Percentiles rank a stretch among this genome's conserved stretches.
phyloP scores from a whole-genome alignment of 1,140 invertebrate genomes.

The Saxidomus purpurata region DNA sequence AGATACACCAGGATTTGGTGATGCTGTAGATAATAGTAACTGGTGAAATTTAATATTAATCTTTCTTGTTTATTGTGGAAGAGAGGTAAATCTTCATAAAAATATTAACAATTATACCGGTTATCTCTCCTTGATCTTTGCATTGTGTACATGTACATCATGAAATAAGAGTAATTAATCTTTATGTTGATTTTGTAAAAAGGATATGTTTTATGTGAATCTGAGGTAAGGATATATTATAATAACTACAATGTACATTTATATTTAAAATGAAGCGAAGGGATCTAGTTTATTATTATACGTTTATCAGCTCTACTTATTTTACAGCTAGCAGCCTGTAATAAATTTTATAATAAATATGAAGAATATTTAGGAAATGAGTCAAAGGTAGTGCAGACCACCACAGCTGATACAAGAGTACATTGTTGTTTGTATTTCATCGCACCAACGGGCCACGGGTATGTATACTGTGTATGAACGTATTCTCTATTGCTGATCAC shows the following conservation, averaged over 20 bases:
- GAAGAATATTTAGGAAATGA: slow-evolving; percentile 98
- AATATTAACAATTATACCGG: too few relatives aligned
- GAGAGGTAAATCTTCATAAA: background rate
- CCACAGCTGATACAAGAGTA: slow-evolving; percentile 97
- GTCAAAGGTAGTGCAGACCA: slow-evolving; percentile 95
- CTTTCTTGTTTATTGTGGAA: background rate
- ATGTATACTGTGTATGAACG: slow-evolving; percentile 74
- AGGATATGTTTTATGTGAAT: too few relatives aligned
- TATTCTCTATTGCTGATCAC: too few relatives aligned
- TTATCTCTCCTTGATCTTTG: too few relatives aligned
- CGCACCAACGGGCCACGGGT: slow-evolving; percentile 98
- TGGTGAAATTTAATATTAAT: slow-evolving; percentile 1
- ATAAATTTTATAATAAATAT: slow-evolving; percentile 99
- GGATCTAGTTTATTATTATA: too few relatives aligned
- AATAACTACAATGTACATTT: too few relatives aligned
- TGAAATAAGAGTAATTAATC: too few relatives aligned
- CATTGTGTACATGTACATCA: too few relatives aligned
- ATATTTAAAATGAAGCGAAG: too few relatives aligned
- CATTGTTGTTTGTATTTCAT: slow-evolving; percentile 99
- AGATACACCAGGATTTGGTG: slow-evolving; percentile 99
- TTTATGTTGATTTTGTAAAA: too few relatives aligned
- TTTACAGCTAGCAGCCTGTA: slow-evolving; percentile 96
- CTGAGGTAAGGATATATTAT: too few relatives aligned
- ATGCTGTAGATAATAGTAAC: slow-evolving; percentile 96
- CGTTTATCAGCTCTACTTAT: slow-evolving; percentile 20